phyloP scores from a whole-genome alignment of 2,797 vertebrate genomes.

The Synaphobranchus kaupii region DNA sequence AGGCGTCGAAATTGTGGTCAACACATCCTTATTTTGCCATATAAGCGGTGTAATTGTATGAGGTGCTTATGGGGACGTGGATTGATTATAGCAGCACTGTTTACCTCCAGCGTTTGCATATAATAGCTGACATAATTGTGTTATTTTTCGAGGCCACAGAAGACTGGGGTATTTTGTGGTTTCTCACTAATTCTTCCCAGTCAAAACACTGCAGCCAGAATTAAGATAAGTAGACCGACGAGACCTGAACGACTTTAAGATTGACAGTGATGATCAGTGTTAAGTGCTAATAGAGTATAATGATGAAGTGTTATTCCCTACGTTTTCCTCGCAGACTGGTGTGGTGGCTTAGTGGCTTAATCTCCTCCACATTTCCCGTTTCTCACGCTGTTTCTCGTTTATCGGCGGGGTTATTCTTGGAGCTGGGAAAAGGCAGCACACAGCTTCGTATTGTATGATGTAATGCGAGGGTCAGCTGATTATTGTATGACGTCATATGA shows the following conservation, averaged over 20 bases:
- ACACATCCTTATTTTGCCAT: background rate
- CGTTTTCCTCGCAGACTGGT: background rate
- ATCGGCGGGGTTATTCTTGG: background rate
- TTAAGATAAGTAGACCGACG: background rate
- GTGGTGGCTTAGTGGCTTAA: background rate
- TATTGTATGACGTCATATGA: background rate
- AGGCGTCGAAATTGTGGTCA: too few relatives aligned
- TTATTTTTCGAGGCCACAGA: background rate
- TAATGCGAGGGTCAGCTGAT: background rate
- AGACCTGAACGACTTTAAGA: background rate
- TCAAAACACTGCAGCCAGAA: background rate
- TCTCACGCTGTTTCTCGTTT: background rate
- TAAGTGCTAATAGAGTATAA: background rate
- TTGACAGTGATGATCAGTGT: background rate
- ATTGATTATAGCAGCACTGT: background rate
- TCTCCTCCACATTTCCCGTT: background rate
- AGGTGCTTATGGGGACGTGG: background rate
- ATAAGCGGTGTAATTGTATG: background rate
- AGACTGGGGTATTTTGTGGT: too few relatives aligned
- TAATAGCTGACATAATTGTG: background rate
- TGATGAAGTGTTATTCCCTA: background rate
- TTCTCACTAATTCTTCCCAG: background rate
- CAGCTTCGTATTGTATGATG: background rate
- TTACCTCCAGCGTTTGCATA: background rate
- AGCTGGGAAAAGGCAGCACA: background rate